Evolutionary conservation across 2,797 vertebrate species (phyloP).

Genomic region (Mormyrops boulengeri): DNA sequence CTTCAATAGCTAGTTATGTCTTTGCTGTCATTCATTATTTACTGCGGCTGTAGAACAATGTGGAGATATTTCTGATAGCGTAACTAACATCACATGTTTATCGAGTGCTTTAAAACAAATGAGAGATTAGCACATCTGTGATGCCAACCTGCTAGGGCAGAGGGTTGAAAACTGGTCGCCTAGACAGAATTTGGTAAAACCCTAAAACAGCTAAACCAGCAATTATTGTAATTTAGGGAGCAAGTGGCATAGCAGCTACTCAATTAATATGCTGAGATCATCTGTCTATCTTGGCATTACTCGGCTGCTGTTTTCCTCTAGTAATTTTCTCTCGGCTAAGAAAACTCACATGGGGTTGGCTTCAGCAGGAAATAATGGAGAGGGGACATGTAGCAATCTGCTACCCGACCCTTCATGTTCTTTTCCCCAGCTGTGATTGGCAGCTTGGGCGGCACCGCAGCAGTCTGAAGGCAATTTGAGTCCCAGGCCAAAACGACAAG

Average conservation of each 20-base stretch:
- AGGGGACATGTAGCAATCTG: background rate
- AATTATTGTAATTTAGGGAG: background rate
- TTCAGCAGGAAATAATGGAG: background rate
- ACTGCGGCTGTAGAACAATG: background rate
- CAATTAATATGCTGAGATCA: conserved; percentile 24
- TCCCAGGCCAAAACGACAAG: conserved; percentile 39
- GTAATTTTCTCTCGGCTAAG: background rate
- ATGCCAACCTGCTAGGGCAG: background rate
- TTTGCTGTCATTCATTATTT: background rate
- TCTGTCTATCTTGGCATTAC: background rate
- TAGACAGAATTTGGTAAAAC: background rate
- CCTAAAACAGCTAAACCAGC: background rate
- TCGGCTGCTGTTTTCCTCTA: background rate
- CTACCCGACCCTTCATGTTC: background rate
- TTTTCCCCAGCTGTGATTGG: conserved; percentile 20
- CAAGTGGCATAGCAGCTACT: background rate
- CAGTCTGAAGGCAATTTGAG: conserved; percentile 49
- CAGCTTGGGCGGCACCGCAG: conserved; percentile 25
- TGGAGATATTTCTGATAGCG: background rate
- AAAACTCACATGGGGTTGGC: background rate
- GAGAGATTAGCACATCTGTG: background rate
- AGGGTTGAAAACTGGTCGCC: background rate
- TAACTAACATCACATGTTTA: background rate
- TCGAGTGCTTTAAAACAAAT: background rate
- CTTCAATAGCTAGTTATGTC: background rate